These are phyloP conservation scores for Myrmophylax atrothorax DNA, from an alignment of 2,113 vertebrate species.

Conservation along the genomic window DNA sequence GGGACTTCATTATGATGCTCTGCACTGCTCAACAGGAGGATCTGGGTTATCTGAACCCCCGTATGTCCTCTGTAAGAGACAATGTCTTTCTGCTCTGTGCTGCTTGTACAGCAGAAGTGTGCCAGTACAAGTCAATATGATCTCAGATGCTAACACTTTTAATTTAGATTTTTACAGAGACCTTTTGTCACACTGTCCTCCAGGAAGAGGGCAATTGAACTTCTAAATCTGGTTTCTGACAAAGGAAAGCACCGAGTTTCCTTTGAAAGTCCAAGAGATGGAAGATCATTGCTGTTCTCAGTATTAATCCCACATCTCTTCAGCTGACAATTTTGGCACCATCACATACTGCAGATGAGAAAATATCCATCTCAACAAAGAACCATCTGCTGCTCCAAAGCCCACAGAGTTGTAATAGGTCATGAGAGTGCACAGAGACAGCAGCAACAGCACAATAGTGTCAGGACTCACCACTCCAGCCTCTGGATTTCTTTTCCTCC, in stretches of 20 bases:
- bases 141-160: not conserved
- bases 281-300: not conserved
- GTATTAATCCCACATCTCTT: not conserved
- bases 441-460: not conserved
- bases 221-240: not conserved
- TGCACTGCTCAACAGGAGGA: not conserved
- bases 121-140: not conserved
- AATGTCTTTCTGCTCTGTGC: not conserved
- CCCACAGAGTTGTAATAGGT: not conserved
- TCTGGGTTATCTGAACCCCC: not conserved
- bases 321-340: not conserved
- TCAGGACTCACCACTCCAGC: conserved; percentile 90
- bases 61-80: not conserved
- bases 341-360: not conserved
- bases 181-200: not conserved
- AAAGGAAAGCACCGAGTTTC: not conserved
- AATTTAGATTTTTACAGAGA: not conserved
- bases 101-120: not conserved
- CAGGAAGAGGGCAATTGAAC: not conserved
- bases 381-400: not conserved
- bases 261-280: not conserved
- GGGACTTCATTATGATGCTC: not conserved
- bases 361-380: not conserved
- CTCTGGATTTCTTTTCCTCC: conserved; percentile 95
- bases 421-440: not conserved